phyloP scores from a whole-genome alignment of 2,888 invertebrate species.

The Stramonita haemastoma region DNA sequence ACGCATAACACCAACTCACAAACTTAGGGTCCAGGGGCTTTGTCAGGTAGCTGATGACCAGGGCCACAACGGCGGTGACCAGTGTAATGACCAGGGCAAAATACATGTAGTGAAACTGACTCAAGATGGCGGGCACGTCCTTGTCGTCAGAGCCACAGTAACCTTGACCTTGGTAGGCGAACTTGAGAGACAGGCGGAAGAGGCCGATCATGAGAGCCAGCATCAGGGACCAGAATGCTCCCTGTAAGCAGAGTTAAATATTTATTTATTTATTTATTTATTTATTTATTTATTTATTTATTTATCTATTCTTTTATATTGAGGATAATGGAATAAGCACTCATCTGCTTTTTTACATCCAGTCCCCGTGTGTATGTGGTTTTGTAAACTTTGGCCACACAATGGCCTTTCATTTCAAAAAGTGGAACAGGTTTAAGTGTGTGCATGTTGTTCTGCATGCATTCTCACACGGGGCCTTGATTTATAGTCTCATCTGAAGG shows the following conservation, averaged over 20 bases:
- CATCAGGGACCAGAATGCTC: conserved; percentile 79
- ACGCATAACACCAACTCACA: conserved; percentile 59
- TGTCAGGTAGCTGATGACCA: conserved; percentile 78
- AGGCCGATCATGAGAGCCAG: conserved; percentile 77
- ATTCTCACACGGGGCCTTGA: no score
- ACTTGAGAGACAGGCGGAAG: conserved; percentile 77
- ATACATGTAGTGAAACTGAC: conserved; percentile 77
- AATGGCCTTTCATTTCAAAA: no score
- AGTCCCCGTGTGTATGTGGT: no score
- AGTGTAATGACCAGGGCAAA: conserved; percentile 79
- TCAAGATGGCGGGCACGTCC: conserved; percentile 63
- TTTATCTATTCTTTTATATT: no score
- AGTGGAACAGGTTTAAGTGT: no score
- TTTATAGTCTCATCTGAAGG: no score
- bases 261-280: no score
- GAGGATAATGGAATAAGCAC: no score
- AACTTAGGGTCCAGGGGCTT: conserved; percentile 76
- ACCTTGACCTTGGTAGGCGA: conserved; percentile 70
- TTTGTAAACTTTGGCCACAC: no score
- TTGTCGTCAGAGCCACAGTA: conserved; percentile 62
- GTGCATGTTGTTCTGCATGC: no score
- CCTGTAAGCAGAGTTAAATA: conserved; percentile 59
- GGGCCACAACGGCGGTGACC: conserved; percentile 74
- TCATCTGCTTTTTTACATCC: no score
- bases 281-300: no score